Evolutionary conservation across 1,140 invertebrate genomes (phyloP).

Genomic region (Daktulosphaira vitifoliae): DNA sequence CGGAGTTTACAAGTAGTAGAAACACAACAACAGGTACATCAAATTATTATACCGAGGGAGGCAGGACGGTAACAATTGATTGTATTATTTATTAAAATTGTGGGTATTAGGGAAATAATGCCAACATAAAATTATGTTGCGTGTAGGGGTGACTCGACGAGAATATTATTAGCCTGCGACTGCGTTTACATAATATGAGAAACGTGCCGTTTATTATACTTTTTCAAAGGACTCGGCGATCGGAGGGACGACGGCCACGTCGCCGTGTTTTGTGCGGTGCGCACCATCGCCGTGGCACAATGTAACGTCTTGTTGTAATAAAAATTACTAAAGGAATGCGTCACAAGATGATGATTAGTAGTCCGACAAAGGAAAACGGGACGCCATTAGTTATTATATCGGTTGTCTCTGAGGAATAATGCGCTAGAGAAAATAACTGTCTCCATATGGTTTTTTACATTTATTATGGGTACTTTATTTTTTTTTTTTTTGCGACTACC

Average conservation of each 20-base stretch:
- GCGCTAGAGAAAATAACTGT: conserved; percentile 3
- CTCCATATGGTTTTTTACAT: conserved; percentile 24
- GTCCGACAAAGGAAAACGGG: conserved; percentile 26
- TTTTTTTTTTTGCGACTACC: conserved; percentile 20
- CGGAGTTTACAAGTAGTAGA: no score
- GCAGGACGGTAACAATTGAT: no score
- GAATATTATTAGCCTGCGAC: no score
- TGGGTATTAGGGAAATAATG: no score
- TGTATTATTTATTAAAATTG: no score
- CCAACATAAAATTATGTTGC: no score
- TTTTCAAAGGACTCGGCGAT: no score
- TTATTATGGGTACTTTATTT: not conserved
- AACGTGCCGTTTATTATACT: no score
- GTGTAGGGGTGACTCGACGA: no score
- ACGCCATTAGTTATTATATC: conserved; percentile 17
- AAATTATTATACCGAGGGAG: no score
- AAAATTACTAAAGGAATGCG: conserved; percentile 26
- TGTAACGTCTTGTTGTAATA: not conserved
- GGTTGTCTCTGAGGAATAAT: conserved; percentile 19
- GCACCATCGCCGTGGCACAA: not conserved
- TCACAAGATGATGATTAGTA: conserved; percentile 18
- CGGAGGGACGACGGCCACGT: not conserved
- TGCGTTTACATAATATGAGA: no score
- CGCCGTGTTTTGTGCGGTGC: not conserved
- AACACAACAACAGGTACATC: no score